These are phyloP conservation scores for Laticauda laticaudata DNA, from an alignment of 2,113 vertebrate genomes.

Conservation along the genomic window DNA sequence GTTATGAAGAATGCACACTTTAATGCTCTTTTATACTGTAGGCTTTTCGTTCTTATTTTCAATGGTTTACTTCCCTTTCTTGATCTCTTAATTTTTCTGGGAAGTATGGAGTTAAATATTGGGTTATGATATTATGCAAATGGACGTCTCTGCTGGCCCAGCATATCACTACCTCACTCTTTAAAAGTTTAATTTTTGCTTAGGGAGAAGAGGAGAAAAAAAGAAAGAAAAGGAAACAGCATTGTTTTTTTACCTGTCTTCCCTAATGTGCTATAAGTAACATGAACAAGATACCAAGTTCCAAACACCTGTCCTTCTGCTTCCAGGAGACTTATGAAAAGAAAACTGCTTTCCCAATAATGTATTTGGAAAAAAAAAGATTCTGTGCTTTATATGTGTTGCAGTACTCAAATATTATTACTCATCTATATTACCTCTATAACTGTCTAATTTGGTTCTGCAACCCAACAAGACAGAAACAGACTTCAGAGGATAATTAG, in stretches of 20 bases:
- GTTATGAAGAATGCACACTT: constrained; percentile 1
- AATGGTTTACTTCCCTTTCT: background rate
- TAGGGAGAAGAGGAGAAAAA: constrained; percentile 40
- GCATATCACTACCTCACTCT: constrained; percentile 42
- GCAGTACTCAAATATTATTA: constrained; percentile 18
- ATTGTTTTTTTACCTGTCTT: constrained; percentile 31
- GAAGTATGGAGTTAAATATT: constrained; percentile 27
- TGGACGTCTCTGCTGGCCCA: constrained; percentile 39
- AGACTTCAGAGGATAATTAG: no score
- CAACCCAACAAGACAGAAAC: no score
- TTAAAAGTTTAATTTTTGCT: constrained; percentile 52
- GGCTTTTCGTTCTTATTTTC: background rate
- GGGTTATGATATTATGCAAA: constrained; percentile 40
- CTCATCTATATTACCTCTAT: background rate
- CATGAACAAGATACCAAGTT: constrained; percentile 4
- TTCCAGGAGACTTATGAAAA: constrained; percentile 19
- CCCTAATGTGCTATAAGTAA: constrained; percentile 36
- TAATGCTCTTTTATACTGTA: background rate
- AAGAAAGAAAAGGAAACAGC: constrained; percentile 38
- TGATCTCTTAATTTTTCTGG: background rate
- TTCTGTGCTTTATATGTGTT: background rate
- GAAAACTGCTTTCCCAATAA: constrained; percentile 15
- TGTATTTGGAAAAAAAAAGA: constrained; percentile 3
- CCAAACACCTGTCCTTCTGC: constrained; percentile 41
- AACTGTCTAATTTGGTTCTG: no score